Percentiles rank a stretch among this genome's conserved stretches.
phyloP scores from a whole-genome alignment of 1,140 invertebrate genomes.

The Apis laboriosa region DNA sequence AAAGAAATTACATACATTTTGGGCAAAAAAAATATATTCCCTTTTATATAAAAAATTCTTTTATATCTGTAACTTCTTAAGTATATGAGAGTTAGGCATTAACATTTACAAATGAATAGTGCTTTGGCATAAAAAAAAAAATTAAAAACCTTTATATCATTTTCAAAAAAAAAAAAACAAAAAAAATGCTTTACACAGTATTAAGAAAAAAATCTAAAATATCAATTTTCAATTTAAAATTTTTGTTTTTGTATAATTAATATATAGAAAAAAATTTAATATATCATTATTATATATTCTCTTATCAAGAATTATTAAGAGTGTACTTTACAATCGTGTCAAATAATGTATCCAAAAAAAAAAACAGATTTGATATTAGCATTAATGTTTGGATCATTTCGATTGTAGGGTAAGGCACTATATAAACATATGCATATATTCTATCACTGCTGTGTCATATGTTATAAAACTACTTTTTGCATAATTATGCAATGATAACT shows the following conservation, averaged over 20 bases:
- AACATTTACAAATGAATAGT: constrained; percentile 15
- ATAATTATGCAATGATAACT: constrained; percentile 53
- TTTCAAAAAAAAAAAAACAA: not conserved
- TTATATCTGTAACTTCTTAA: constrained; percentile 43
- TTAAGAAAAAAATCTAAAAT: constrained; percentile 5
- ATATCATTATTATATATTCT: constrained; percentile 35
- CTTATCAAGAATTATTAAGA: constrained; percentile 21
- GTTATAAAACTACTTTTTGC: constrained; percentile 57
- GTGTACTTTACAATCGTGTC: constrained; percentile 43
- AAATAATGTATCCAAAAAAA: constrained; percentile 19
- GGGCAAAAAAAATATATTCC: constrained; percentile 26
- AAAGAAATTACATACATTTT: constrained; percentile 16
- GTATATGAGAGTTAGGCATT: constrained; percentile 1
- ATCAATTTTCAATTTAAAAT: constrained; percentile 3
- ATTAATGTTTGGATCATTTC: constrained; percentile 66
- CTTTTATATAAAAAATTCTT: constrained; percentile 44
- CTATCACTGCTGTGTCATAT: constrained; percentile 60
- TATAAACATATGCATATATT: constrained; percentile 58
- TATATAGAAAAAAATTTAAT: constrained; percentile 33
- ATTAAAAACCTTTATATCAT: not conserved
- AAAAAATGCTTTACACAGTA: not conserved
- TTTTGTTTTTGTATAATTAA: constrained; percentile 6
- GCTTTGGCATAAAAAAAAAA: constrained; percentile 4
- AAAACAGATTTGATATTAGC: constrained; percentile 32
- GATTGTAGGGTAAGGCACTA: constrained; percentile 62